Evolutionary conservation across 2,113 vertebrate species (phyloP).

Genomic region (Pseudolaguvia tuberculata): DNA sequence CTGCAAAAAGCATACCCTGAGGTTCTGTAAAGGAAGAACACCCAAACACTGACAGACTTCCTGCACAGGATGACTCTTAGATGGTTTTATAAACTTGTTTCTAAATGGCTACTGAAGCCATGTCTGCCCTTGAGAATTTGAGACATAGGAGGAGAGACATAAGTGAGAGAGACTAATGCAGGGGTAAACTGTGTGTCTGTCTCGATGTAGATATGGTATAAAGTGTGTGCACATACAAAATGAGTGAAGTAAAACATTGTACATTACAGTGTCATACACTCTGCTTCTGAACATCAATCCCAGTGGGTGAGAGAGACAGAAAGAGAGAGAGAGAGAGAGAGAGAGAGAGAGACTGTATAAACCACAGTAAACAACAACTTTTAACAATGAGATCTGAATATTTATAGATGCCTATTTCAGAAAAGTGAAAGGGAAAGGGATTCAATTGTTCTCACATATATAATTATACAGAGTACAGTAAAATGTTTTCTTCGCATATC

Average conservation of each 20-base stretch:
- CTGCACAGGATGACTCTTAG: constrained; percentile 14
- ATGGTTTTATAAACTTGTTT: constrained; percentile 30
- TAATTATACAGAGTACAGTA: no score
- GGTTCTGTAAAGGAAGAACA: constrained; percentile 9
- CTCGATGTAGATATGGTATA: constrained; percentile 17
- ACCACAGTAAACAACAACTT: constrained; percentile 5
- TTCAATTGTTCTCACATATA: no score
- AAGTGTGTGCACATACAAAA: not conserved
- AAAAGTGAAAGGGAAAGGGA: no score
- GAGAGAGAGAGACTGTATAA: not conserved
- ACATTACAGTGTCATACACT: not conserved
- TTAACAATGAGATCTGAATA: no score
- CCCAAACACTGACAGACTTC: not conserved
- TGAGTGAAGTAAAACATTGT: not conserved
- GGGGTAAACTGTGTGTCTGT: constrained; percentile 2
- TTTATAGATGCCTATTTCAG: no score
- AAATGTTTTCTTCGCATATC: no score
- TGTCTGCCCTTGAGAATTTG: constrained; percentile 19
- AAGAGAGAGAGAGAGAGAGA: constrained; percentile 3
- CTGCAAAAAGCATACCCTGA: not conserved
- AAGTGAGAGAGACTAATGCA: not conserved
- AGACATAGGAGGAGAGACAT: not conserved
- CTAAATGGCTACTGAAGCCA: constrained; percentile 11
- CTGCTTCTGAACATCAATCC: constrained; percentile 5
- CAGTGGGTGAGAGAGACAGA: not conserved